A percentile compares a stretch with the other conserved stretches of the same genome.
Evolutionary conservation across 2,888 invertebrate species (phyloP).

Genomic region (Byasa hedistus): DNA sequence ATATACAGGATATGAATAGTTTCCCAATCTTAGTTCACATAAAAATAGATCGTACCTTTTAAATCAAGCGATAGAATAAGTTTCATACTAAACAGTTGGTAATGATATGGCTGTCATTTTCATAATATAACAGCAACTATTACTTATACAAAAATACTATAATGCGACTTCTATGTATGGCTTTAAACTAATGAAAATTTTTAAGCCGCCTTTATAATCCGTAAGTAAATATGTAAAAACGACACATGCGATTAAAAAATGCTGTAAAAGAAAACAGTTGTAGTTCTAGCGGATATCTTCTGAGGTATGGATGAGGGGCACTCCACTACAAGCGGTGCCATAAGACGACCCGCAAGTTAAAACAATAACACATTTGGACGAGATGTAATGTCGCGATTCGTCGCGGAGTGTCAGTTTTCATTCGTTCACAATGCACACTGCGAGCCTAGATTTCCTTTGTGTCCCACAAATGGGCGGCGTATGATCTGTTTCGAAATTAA

Average conservation of each 20-base stretch:
- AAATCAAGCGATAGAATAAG: no score
- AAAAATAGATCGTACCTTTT: no score
- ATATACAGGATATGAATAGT: no score
- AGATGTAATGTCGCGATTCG: conserved; percentile 53
- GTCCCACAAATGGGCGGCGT: conserved; percentile 18
- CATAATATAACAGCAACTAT: no score
- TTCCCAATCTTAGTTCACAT: no score
- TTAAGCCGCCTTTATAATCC: no score
- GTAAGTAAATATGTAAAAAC: no score
- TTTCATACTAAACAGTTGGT: no score
- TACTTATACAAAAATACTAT: no score
- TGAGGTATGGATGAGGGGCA: conserved; percentile 15
- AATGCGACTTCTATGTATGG: no score
- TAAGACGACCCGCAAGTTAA: conserved; percentile 58
- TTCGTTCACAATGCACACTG: conserved; percentile 30
- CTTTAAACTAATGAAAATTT: no score
- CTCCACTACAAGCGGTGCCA: conserved; percentile 34
- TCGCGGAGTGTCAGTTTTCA: conserved; percentile 39
- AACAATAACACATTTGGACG: conserved; percentile 66
- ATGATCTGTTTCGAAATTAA: conserved; percentile 22
- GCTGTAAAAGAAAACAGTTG: conserved; percentile 19
- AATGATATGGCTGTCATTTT: no score
- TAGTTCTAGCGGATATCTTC: conserved; percentile 1
- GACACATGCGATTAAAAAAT: background rate
- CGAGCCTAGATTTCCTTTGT: conserved; percentile 34